Conservation (phyloP, 2,113 vertebrate genomes). For the Phalacrocorax carbo region DNA sequence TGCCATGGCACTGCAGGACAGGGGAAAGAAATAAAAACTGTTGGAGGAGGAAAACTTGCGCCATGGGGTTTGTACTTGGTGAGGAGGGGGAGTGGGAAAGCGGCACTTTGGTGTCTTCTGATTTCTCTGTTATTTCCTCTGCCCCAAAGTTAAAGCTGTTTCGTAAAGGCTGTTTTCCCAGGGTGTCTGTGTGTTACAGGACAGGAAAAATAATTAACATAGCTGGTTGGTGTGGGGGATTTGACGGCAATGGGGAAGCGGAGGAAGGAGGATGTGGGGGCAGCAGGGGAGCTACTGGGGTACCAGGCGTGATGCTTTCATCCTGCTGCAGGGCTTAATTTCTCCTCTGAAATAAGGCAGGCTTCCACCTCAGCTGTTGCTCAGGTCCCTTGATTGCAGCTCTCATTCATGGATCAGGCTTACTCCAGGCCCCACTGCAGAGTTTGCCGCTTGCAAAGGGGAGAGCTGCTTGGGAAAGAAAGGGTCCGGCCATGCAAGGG, state of each 20-base stretch:
- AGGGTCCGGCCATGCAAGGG: neutral
- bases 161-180: neutral
- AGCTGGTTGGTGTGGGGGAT: neutral
- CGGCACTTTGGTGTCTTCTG: neutral
- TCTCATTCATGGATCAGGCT: accelerated
- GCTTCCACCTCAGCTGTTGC: neutral
- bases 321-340: neutral
- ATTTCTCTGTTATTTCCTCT: neutral
- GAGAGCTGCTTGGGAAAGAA: neutral
- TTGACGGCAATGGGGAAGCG: neutral
- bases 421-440: neutral
- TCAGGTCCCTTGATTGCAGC: neutral
- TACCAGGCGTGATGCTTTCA: neutral
- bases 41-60: neutral
- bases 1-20: neutral
- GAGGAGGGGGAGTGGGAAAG: neutral
- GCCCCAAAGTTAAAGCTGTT: neutral
- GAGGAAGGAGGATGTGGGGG: neutral
- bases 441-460: neutral
- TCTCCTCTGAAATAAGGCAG: neutral
- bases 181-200: neutral
- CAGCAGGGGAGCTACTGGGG: neutral
- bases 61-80: neutral
- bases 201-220: neutral
- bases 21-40: neutral